A percentile compares a stretch with the other conserved stretches of the same genome.
Conservation (phyloP, 1,140 invertebrate species). For the Cyrtorhinus lividipennis region DNA sequence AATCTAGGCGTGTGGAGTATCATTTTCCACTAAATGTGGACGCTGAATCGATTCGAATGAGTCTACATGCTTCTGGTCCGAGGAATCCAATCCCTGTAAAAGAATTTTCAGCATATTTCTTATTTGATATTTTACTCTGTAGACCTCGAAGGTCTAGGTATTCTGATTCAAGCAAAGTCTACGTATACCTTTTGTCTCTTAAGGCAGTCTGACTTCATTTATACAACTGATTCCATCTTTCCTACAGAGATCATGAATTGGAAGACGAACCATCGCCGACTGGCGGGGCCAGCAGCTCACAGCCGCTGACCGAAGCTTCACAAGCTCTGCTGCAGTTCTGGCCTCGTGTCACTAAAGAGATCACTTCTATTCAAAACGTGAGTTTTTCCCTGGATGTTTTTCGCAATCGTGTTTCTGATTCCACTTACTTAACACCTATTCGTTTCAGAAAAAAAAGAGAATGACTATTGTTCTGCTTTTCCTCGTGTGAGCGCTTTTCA, state of each 20-base stretch:
- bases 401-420: too few species aligned
- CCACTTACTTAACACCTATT: too few species aligned
- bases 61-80: background rate
- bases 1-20: too few species aligned
- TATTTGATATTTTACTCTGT: background rate
- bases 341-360: slow-evolving; percentile 61
- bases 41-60: too few species aligned
- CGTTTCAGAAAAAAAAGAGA: too few species aligned
- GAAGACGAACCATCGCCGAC: slow-evolving; percentile 35
- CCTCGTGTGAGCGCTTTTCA: too few species aligned
- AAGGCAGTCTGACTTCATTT: background rate
- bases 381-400: too few species aligned
- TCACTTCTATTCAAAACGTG: slow-evolving; percentile 52
- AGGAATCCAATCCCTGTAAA: background rate
- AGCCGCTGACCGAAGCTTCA: slow-evolving; percentile 41
- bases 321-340: slow-evolving; percentile 54
- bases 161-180: background rate
- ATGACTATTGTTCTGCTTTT: too few species aligned
- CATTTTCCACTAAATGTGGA: too few species aligned
- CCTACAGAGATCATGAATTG: slow-evolving; percentile 24
- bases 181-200: background rate
- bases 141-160: too few species aligned
- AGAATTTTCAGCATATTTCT: background rate
- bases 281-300: slow-evolving; percentile 30
- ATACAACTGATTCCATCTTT: background rate